Evolutionary conservation across 1,140 invertebrate species (phyloP), one percentile per base, ranked within the genome.

Genomic region (Mizuhopecten yessoensis): DNA sequence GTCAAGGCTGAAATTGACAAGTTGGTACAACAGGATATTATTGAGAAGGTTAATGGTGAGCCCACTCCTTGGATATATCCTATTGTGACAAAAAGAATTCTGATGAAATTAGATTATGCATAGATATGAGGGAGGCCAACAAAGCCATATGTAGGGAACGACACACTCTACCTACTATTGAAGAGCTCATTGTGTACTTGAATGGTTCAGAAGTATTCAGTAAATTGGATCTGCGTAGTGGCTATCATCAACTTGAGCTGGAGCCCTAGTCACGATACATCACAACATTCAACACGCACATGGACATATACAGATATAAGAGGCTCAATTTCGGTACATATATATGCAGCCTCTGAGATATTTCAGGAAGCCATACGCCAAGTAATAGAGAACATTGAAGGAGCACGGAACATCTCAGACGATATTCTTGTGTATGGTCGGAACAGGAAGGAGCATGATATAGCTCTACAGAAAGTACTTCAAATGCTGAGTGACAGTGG

Each of bases 91-190:
- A 89, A 42, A 93, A 93, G 34, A 49, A 89, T 23, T n/a, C n/a
- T 0, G 87, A 90, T 15, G 91, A 94, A 34, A 93, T 95, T 0
- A 34, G 94, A 33, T 39, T 95, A 20, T 95, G 95, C 57, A 92
- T 96, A 0, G 94, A 95, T 57, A 95, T 95, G 94, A 42, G 93
- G 17, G n/a, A 90, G 45, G 90, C 94, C 0, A 94, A 94, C 89
- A 91, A 92, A 89, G 94, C 93, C 9, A 20, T 45, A 11, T 92
- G 94, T 11, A 33, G 94, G 34, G 94, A 95, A 92, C 87, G 94
- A 45, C 93, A 94, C 49, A 57, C 87, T 0, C 93, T 94, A 13
- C 95, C 94, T 11, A 95, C 94, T 29, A 89, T 94, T 13, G 94
- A 96, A 49, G 95, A 95, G 88, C 33, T 95, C 0, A 86, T 95